A percentile compares a stretch with the other conserved stretches of the same genome.
phyloP scores from a whole-genome alignment of 1,140 invertebrate genomes.

The Sminthurinus signatus region DNA sequence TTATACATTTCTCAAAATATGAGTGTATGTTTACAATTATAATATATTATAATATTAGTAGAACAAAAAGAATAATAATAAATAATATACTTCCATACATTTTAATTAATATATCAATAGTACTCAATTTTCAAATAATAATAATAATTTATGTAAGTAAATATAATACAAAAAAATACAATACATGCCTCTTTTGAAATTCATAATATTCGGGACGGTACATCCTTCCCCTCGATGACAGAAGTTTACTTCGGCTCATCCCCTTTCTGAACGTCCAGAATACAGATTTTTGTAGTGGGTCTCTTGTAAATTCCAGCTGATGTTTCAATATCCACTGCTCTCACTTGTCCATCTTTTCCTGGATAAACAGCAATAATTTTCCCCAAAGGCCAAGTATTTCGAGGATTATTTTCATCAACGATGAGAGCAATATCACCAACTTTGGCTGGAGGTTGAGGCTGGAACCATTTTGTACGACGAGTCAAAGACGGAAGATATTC shows the following conservation, averaged over 20 bases:
- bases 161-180: no score
- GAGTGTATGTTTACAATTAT: no score
- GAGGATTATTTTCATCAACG: slow-evolving; percentile 3
- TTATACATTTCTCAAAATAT: no score
- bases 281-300: slow-evolving; percentile 18
- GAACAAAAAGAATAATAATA: no score
- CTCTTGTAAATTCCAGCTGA: slow-evolving; percentile 4
- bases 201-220: no score
- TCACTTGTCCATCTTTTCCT: slow-evolving; percentile 17
- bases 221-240: neutral
- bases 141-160: no score
- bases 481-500: slow-evolving; percentile 12
- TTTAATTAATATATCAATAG: no score
- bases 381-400: slow-evolving; percentile 13
- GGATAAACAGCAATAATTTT: neutral
- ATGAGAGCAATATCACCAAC: slow-evolving; percentile 20
- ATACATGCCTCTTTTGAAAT: no score
- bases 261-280: slow-evolving; percentile 6
- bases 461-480: slow-evolving; percentile 5
- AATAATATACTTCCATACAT: no score
- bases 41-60: no score
- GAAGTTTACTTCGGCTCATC: neutral
- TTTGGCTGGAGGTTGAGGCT: neutral
- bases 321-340: slow-evolving; percentile 19
- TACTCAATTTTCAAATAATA: no score